phyloP scores from a whole-genome alignment of 2,797 vertebrate species.

The Microctenopoma stevenorrisi region DNA sequence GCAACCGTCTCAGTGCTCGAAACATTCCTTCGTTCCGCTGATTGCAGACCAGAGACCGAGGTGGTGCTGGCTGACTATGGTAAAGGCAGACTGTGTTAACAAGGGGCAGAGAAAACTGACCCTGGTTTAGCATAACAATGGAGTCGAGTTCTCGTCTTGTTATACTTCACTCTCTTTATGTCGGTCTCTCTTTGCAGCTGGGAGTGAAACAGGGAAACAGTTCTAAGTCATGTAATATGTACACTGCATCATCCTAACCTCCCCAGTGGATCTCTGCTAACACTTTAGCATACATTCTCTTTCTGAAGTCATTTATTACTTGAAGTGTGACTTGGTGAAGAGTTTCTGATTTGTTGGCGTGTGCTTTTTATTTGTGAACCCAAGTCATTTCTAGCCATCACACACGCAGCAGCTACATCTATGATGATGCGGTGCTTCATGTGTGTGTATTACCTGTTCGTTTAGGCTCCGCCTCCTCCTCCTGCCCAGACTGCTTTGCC shows the following conservation, averaged over 20 bases:
- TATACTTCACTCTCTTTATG: background rate
- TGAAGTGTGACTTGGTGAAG: background rate
- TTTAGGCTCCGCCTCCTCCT: too few relatives aligned
- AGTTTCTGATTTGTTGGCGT: background rate
- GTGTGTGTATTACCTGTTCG: too few relatives aligned
- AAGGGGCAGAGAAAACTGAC: slow-evolving; percentile 47
- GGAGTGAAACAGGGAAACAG: slow-evolving; percentile 8
- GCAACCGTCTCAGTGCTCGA: slow-evolving; percentile 7
- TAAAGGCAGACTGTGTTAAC: slow-evolving; percentile 57
- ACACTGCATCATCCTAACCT: background rate
- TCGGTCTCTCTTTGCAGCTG: slow-evolving; percentile 9
- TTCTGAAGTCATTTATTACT: too few relatives aligned
- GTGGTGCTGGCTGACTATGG: slow-evolving; percentile 53
- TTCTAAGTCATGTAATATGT: slow-evolving; percentile 7
- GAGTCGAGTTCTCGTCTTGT: slow-evolving; percentile 22
- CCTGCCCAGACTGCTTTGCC: too few relatives aligned
- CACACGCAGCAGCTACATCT: too few relatives aligned
- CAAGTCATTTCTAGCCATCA: too few relatives aligned
- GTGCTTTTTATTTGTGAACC: background rate
- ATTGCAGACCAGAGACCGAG: slow-evolving; percentile 57
- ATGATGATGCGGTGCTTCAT: too few relatives aligned
- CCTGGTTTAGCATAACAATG: slow-evolving; percentile 44
- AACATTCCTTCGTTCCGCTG: slow-evolving; percentile 57
- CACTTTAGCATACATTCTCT: background rate
- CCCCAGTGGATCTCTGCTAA: background rate